These are phyloP conservation scores for Apus apus DNA, from an alignment of 2,113 vertebrate species.

Conservation along the genomic window DNA sequence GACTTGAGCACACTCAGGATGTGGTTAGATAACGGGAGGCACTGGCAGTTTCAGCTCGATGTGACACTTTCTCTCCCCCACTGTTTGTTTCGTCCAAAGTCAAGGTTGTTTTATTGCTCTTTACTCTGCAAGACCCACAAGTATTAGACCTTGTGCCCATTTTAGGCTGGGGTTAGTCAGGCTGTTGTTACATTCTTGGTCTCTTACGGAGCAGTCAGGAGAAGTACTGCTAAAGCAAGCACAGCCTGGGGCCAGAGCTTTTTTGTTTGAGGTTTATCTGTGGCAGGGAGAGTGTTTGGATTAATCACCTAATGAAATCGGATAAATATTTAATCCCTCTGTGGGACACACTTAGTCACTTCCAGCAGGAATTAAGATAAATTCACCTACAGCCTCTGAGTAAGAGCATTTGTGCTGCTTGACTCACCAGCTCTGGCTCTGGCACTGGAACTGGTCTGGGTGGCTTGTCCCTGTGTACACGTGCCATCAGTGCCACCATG, in stretches of 20 bases:
- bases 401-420: not conserved
- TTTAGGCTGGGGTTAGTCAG: not conserved
- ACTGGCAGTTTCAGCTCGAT: not conserved
- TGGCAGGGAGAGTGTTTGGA: not conserved
- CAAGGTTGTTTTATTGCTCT: not conserved
- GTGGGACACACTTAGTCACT: not conserved
- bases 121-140: not conserved
- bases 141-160: rapidly evolving
- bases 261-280: not conserved
- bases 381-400: not conserved
- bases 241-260: not conserved
- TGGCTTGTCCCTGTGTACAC: not conserved
- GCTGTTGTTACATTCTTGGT: not conserved
- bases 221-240: not conserved
- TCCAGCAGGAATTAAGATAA: not conserved
- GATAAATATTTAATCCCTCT: slow-evolving; percentile 26
- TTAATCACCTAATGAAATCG: not conserved
- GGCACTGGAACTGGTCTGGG: not conserved
- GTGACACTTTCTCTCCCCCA: not conserved
- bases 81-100: not conserved
- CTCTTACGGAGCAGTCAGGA: not conserved
- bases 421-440: not conserved
- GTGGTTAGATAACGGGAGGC: not conserved
- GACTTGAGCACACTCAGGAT: not conserved
- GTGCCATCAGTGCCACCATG: not conserved